A percentile compares a stretch with the other conserved stretches of the same genome.
These are phyloP conservation scores for Rotaria socialis DNA, from an alignment of 2,888 invertebrate species.

Conservation along the genomic window DNA sequence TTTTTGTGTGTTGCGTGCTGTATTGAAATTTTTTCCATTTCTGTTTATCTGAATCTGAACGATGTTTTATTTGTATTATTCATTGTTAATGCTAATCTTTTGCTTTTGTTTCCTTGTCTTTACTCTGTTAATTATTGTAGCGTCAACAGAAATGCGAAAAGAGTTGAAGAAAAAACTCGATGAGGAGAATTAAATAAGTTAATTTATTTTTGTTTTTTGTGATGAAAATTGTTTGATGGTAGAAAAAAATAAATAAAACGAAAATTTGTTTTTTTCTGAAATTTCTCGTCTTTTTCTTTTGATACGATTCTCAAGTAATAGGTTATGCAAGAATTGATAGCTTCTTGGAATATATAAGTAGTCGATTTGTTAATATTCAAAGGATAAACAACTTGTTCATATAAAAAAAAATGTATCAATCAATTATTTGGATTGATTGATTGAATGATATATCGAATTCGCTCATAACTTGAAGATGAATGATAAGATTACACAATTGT, in stretches of 20 bases:
- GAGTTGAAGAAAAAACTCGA: not conserved
- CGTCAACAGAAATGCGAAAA: not conserved
- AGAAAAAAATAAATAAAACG: slow-evolving; percentile 3
- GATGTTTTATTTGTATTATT: slow-evolving; percentile 5
- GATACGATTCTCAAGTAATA: too few relatives aligned
- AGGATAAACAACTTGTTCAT: too few relatives aligned
- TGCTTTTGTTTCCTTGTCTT: not conserved
- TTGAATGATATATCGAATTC: not conserved
- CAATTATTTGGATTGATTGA: not conserved
- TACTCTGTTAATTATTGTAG: not conserved
- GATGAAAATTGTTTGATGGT: slow-evolving; percentile 7
- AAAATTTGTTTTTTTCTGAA: slow-evolving; percentile 1
- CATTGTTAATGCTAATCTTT: not conserved
- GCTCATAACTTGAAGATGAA: too few relatives aligned
- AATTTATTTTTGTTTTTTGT: slow-evolving; percentile 11
- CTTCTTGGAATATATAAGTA: too few relatives aligned
- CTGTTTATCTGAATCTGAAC: slow-evolving; percentile 7
- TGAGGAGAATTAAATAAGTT: not conserved
- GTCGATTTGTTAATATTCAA: too few relatives aligned
- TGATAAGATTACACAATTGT: too few relatives aligned
- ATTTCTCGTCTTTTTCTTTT: too few relatives aligned
- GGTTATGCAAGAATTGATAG: too few relatives aligned
- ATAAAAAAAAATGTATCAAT: not conserved
- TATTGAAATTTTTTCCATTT: slow-evolving; percentile 2
- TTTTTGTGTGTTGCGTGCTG: not conserved